These are phyloP conservation scores for Flexamia atlantica DNA, from an alignment of 2,888 invertebrate species.

Conservation along the genomic window DNA sequence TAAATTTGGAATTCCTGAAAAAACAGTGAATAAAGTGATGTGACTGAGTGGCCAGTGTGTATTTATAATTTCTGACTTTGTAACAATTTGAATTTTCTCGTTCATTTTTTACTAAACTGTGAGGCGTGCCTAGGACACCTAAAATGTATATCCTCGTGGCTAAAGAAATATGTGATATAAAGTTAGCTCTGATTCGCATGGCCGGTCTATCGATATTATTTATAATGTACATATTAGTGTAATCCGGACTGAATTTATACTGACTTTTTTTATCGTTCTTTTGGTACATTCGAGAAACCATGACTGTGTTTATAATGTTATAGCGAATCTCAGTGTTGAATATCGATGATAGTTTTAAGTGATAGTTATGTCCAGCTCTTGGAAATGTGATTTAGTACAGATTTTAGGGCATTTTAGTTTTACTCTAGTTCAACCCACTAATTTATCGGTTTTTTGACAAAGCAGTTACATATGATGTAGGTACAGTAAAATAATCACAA, in stretches of 20 bases:
- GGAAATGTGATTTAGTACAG: constrained; percentile 22
- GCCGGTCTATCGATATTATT: constrained; percentile 14
- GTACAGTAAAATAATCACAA: too few relatives aligned
- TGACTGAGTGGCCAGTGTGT: constrained; percentile 27
- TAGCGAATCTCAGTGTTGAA: neutral
- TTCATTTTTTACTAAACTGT: constrained; percentile 12
- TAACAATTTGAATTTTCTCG: neutral
- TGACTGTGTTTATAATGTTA: constrained; percentile 14
- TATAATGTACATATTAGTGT: constrained; percentile 27
- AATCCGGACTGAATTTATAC: constrained; percentile 27
- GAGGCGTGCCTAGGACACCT: constrained; percentile 28
- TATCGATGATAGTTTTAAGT: neutral
- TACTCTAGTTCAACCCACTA: neutral
- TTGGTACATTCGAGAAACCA: constrained; percentile 20
- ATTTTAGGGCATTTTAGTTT: constrained; percentile 35
- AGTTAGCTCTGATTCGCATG: constrained; percentile 14
- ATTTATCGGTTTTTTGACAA: too few relatives aligned
- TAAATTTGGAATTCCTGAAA: neutral
- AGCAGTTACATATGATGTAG: too few relatives aligned
- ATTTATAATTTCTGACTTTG: neutral
- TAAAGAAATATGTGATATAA: constrained; percentile 40
- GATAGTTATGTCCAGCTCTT: constrained; percentile 27
- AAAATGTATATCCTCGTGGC: neutral
- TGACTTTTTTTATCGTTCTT: constrained; percentile 1
- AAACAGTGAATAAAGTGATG: neutral